These are phyloP conservation scores for Staurois parvus DNA, from an alignment of 2,797 vertebrate genomes.

Conservation along the genomic window DNA sequence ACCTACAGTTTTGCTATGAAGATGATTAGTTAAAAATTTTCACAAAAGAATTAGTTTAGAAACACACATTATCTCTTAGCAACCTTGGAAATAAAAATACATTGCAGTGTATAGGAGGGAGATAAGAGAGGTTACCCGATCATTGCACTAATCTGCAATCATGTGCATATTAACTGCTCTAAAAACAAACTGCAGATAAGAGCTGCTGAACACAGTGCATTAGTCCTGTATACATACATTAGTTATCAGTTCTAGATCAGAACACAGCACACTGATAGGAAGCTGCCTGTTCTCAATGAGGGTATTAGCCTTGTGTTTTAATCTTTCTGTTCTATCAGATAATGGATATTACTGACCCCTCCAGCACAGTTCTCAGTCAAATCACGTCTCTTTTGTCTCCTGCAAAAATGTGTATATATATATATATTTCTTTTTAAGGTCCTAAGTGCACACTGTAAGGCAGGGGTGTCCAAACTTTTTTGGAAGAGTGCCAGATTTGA, in stretches of 20 bases:
- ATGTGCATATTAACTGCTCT: conserved; percentile 42
- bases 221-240: conserved; percentile 13
- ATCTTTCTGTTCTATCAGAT: background rate
- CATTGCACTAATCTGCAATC: conserved; percentile 38
- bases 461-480: too few species aligned
- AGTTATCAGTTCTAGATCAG: conserved; percentile 15
- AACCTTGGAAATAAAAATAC: conserved; percentile 17
- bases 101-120: conserved; percentile 16
- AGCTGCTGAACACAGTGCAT: conserved; percentile 15
- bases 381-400: background rate
- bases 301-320: background rate
- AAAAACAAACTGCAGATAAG: conserved; percentile 57
- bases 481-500: too few species aligned
- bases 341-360: background rate
- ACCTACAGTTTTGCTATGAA: background rate
- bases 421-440: too few species aligned
- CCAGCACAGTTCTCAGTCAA: background rate
- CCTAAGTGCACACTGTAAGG: too few species aligned
- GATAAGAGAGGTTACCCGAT: conserved; percentile 51
- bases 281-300: background rate
- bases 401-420: too few species aligned
- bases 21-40: background rate
- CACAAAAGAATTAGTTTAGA: background rate
- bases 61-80: conserved; percentile 16
- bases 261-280: background rate